phyloP scores from a whole-genome alignment of 2,888 invertebrate species.

The Glyphotaelius pellucidus region DNA sequence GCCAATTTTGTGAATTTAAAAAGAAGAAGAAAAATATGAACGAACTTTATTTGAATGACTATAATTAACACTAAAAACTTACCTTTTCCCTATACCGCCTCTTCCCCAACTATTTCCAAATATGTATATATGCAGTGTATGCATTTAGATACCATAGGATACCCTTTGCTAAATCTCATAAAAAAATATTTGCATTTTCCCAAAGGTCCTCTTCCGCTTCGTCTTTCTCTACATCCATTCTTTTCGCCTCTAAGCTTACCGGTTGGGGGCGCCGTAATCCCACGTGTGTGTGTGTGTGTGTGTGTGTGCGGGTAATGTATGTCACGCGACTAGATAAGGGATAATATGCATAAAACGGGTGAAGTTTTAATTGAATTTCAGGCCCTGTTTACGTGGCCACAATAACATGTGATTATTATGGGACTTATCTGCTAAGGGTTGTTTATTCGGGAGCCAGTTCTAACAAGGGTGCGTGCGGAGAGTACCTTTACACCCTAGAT shows the following conservation, averaged over 20 bases:
- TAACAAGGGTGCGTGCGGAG: neutral
- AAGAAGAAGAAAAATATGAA: too few species aligned
- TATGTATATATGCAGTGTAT: too few species aligned
- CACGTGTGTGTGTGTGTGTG: neutral
- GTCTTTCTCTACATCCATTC: neutral
- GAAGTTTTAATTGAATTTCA: neutral
- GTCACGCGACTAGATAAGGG: neutral
- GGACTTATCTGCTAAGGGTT: slow-evolving; percentile 2
- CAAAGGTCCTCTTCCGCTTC: too few species aligned
- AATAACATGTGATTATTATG: neutral
- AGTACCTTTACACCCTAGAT: neutral
- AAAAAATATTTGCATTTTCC: too few species aligned
- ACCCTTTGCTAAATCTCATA: too few species aligned
- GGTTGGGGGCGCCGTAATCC: neutral
- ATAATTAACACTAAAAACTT: too few species aligned
- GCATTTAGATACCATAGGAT: too few species aligned
- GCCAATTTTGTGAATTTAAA: too few species aligned
- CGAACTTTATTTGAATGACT: too few species aligned
- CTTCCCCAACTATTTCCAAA: too few species aligned
- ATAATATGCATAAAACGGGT: neutral
- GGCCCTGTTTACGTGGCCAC: neutral
- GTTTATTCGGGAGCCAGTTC: neutral
- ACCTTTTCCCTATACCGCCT: too few species aligned
- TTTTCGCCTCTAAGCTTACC: neutral
- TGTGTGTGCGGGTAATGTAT: neutral